A percentile compares a stretch with the other conserved stretches of the same genome.
These are phyloP conservation scores for Poeciliopsis turrubarensis DNA, from an alignment of 2,113 vertebrate genomes.

Conservation along the genomic window DNA sequence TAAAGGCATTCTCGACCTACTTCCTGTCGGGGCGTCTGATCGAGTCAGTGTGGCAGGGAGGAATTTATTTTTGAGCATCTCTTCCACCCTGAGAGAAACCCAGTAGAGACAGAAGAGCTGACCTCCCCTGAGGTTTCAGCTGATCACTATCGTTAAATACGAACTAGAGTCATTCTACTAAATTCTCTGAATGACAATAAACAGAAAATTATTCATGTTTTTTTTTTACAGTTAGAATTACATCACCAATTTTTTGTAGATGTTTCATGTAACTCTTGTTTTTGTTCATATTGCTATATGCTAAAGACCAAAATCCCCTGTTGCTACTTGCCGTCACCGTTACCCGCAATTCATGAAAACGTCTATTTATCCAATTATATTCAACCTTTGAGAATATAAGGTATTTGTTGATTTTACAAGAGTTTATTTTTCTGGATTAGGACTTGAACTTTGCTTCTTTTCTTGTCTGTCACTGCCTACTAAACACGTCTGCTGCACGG, in stretches of 20 bases:
- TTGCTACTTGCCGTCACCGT: not conserved
- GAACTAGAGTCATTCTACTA: conserved; percentile 28
- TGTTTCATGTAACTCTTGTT: no score
- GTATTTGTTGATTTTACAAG: no score
- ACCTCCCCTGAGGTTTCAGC: conserved; percentile 39
- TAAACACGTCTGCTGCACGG: not conserved
- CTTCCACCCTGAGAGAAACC: conserved; percentile 13
- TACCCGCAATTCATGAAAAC: no score
- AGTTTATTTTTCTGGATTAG: not conserved
- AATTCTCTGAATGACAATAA: not conserved
- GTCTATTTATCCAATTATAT: no score
- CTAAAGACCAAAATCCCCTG: not conserved
- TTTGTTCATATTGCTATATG: not conserved
- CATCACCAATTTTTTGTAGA: not conserved
- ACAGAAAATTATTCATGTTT: not conserved
- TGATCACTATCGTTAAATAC: conserved; percentile 51
- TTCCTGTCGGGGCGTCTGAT: conserved; percentile 31
- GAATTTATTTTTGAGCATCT: conserved; percentile 54
- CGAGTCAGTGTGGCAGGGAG: conserved; percentile 19
- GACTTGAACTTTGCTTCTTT: not conserved
- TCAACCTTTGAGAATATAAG: no score
- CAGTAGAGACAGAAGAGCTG: conserved; percentile 25
- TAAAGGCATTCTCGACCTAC: conserved; percentile 45
- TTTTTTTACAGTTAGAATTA: not conserved
- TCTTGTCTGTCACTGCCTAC: not conserved